phyloP scores from a whole-genome alignment of 35 echinoderm and acorn worm species.

The Lytechinus variegatus region DNA sequence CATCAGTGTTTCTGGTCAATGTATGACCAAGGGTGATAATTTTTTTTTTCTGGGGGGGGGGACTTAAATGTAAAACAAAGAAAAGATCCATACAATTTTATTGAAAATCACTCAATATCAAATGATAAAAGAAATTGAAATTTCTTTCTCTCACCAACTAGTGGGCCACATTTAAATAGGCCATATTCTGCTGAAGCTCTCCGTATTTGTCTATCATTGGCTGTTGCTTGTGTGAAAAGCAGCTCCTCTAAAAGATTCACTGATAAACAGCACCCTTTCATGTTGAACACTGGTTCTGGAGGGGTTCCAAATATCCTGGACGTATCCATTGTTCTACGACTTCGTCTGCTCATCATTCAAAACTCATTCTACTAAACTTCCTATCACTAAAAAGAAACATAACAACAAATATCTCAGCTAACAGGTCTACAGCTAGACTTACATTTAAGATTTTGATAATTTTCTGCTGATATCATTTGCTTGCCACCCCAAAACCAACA shows the following conservation, averaged over 20 bases:
- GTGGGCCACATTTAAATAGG: conserved; percentile 57
- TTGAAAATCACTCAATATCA: neutral
- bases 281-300: conserved; percentile 80
- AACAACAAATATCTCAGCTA: too few species aligned
- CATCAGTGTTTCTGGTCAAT: neutral
- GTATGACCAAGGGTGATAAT: neutral
- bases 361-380: too few species aligned
- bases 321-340: neutral
- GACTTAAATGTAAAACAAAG: neutral
- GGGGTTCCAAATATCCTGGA: conserved; percentile 76
- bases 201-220: conserved; percentile 60
- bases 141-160: conserved; percentile 47
- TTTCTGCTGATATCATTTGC: too few species aligned
- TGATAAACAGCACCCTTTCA: conserved; percentile 67
- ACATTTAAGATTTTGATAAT: too few species aligned
- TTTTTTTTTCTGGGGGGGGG: too few species aligned
- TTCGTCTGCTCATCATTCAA: neutral
- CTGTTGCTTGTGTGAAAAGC: conserved; percentile 49
- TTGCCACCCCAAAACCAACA: too few species aligned
- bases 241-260: conserved; percentile 66
- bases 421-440: too few species aligned
- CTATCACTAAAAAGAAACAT: too few species aligned
- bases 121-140: neutral
- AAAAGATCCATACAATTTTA: neutral
- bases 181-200: conserved; percentile 38